Evolutionary conservation across 35 echinoderm and acorn worm species (phyloP).

Genomic region (Heliocidaris tuberculata): DNA sequence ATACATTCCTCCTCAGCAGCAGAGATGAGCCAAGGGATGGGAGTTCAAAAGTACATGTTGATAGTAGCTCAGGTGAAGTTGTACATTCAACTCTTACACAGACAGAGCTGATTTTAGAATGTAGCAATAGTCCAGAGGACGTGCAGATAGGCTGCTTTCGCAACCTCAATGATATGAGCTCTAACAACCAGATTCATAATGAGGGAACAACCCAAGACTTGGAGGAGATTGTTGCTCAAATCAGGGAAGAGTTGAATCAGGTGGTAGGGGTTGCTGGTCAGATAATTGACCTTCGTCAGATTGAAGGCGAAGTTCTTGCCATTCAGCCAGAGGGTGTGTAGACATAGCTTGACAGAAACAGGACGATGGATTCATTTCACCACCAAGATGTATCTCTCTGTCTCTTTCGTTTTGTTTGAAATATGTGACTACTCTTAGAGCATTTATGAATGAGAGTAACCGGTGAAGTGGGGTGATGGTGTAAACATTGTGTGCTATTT

Average conservation of each 20-base stretch:
- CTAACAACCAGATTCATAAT: neutral
- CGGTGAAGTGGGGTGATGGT: too few species aligned
- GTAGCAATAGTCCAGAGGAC: neutral
- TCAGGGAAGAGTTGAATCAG: conserved; percentile 14
- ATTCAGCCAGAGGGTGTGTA: neutral
- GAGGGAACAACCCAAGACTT: neutral
- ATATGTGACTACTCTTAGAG: neutral
- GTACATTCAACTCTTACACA: neutral
- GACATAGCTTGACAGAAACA: neutral
- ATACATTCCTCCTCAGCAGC: neutral
- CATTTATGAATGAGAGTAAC: too few species aligned
- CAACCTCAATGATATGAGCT: neutral
- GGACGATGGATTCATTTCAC: neutral
- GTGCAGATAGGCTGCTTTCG: neutral
- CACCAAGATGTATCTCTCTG: neutral
- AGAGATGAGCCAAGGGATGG: neutral
- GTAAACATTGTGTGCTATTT: neutral
- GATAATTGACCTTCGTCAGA: neutral
- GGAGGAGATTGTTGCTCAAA: neutral
- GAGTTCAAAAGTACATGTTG: neutral
- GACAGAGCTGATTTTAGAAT: neutral
- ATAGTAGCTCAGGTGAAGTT: neutral
- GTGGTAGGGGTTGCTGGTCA: neutral
- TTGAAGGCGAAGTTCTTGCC: conserved; percentile 8
- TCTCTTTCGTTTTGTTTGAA: neutral